Conservation (phyloP, 2,113 vertebrate genomes). For the Microcebus ravelobensis region DNA sequence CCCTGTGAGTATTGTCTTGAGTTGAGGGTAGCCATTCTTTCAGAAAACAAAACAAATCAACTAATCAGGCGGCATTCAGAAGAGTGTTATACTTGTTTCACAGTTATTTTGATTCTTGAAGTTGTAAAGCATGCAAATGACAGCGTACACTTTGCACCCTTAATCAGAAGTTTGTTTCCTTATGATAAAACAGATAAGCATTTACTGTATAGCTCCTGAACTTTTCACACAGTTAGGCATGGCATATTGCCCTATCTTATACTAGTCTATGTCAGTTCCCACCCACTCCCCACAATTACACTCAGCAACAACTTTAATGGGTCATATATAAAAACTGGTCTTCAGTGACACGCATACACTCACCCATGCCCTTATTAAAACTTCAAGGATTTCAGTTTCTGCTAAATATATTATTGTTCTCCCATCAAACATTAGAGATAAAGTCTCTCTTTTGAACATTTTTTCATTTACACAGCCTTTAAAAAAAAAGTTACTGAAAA, state of each 20-base stretch:
- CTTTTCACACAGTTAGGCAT: conserved; percentile 62
- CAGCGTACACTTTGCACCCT: conserved; percentile 72
- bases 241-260: conserved; percentile 39
- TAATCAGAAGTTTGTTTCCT: conserved; percentile 71
- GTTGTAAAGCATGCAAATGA: conserved; percentile 65
- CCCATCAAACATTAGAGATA: neutral
- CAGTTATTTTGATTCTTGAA: conserved; percentile 43
- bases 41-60: neutral
- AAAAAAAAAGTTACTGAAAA: conserved; percentile 20
- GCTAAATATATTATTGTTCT: conserved; percentile 65
- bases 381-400: conserved; percentile 54
- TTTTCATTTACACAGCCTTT: conserved; percentile 53
- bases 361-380: conserved; percentile 76
- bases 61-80: neutral
- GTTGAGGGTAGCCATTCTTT: neutral
- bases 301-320: conserved; percentile 66
- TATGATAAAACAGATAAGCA: conserved; percentile 72
- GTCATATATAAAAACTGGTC: conserved; percentile 74
- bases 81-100: neutral
- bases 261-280: conserved; percentile 52
- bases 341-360: conserved; percentile 52
- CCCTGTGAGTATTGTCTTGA: neutral
- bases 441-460: conserved; percentile 55
- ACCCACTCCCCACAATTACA: neutral
- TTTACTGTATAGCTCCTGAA: conserved; percentile 70